A percentile compares a stretch with the other conserved stretches of the same genome.
These are phyloP conservation scores for Sebastes minor DNA, from an alignment of 2,797 vertebrate species.

Conservation along the genomic window DNA sequence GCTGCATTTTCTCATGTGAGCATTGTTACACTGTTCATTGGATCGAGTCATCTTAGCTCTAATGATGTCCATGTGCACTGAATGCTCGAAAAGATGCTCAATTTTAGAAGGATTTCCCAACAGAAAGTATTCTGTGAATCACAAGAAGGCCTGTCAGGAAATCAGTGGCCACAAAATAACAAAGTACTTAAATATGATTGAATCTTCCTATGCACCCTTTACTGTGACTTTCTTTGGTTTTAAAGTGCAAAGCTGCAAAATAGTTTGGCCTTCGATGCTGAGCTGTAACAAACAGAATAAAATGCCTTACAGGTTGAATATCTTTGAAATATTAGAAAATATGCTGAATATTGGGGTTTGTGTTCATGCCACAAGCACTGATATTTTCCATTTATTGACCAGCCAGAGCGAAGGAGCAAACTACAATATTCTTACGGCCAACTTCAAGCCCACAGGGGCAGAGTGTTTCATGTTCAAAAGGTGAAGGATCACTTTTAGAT, in stretches of 20 bases:
- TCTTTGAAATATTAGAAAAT: conserved; percentile 26
- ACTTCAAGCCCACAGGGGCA: neutral
- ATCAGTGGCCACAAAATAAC: neutral
- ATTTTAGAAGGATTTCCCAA: conserved; percentile 6
- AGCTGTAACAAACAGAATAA: neutral
- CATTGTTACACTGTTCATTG: conserved; percentile 38
- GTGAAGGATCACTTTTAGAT: neutral
- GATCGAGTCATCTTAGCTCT: conserved; percentile 47
- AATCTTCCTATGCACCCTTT: neutral
- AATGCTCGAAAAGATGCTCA: conserved; percentile 18
- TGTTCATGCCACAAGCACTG: neutral
- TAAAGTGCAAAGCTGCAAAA: neutral
- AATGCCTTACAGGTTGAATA: conserved; percentile 8
- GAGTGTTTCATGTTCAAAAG: neutral
- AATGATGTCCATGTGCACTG: conserved; percentile 34
- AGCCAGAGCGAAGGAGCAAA: conserved; percentile 1
- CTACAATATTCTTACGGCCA: neutral
- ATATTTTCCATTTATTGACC: neutral
- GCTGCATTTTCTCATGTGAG: conserved; percentile 27
- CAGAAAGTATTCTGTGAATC: neutral
- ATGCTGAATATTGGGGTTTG: neutral
- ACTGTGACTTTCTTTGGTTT: neutral
- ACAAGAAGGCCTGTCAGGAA: conserved; percentile 5
- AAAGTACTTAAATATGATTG: neutral
- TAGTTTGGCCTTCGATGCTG: neutral